phyloP scores from a whole-genome alignment of 1,140 invertebrate species.

The Brachionus manjavacas region DNA sequence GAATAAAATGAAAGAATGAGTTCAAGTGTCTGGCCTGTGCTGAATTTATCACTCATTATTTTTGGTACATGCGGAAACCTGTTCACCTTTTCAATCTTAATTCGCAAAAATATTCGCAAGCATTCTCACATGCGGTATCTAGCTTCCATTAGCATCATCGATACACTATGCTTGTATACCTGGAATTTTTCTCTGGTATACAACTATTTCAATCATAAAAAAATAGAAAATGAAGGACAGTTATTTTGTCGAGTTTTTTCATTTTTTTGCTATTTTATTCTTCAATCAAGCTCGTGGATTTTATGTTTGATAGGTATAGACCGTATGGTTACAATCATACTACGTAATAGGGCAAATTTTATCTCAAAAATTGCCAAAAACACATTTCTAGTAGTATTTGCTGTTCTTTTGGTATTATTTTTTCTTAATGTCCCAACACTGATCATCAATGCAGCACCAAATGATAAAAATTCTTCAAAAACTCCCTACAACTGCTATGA shows the following conservation, averaged over 20 bases:
- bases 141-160: neutral
- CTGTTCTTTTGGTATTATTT: neutral
- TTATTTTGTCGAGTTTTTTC: slow-evolving; percentile 2
- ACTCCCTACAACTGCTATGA: neutral
- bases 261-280: slow-evolving; percentile 34
- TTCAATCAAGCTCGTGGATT: slow-evolving; percentile 38
- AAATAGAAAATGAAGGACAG: neutral
- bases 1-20: neutral
- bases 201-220: neutral
- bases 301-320: slow-evolving; percentile 34
- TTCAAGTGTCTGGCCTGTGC: neutral
- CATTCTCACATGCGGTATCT: slow-evolving; percentile 37
- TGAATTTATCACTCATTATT: slow-evolving; percentile 32
- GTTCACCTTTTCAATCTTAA: slow-evolving; percentile 14
- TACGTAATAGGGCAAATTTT: neutral
- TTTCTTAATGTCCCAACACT: neutral
- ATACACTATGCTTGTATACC: slow-evolving; percentile 4
- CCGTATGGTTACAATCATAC: neutral
- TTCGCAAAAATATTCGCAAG: slow-evolving; percentile 17
- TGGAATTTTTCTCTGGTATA: slow-evolving; percentile 27
- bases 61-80: slow-evolving; percentile 27
- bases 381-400: neutral
- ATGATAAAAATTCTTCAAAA: neutral
- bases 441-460: neutral
- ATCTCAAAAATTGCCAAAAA: neutral